phyloP scores from a whole-genome alignment of 2,888 invertebrate species.

The Neuroscelio doddi region DNA sequence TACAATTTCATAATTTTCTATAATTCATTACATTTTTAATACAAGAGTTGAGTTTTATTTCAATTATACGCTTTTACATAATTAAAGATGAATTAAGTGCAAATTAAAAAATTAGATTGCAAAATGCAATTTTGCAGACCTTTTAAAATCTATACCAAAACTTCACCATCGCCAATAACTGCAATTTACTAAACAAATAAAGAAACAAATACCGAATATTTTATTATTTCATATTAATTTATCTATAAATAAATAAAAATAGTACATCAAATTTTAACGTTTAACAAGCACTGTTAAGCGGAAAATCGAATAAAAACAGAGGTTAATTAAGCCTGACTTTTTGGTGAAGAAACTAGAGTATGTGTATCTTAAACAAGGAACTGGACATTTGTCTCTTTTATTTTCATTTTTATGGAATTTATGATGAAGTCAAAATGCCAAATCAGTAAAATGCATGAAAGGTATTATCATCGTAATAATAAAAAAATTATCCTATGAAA shows the following conservation, averaged over 20 bases:
- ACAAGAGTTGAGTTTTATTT: constrained; percentile 21
- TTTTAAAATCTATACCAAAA: constrained; percentile 27
- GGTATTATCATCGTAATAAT: too few species aligned
- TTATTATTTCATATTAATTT: constrained; percentile 12
- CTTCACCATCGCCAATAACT: constrained; percentile 10
- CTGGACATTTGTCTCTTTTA: too few species aligned
- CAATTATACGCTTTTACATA: constrained; percentile 34
- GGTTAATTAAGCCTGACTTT: constrained; percentile 31
- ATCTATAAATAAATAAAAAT: constrained; percentile 15
- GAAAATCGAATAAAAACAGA: constrained; percentile 38
- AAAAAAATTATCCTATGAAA: too few species aligned
- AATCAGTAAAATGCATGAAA: too few species aligned
- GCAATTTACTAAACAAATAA: constrained; percentile 22
- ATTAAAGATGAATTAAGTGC: constrained; percentile 15
- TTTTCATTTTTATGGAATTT: too few species aligned
- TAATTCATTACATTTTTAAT: constrained; percentile 10
- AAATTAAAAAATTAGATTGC: constrained; percentile 17
- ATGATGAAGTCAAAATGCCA: too few species aligned
- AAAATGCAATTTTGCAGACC: too few species aligned
- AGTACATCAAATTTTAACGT: constrained; percentile 30
- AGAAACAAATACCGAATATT: constrained; percentile 20
- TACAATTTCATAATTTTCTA: constrained; percentile 11
- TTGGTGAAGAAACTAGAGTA: neutral
- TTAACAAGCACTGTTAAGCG: constrained; percentile 36
- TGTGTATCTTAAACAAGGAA: too few species aligned